phyloP scores from a whole-genome alignment of 2,797 vertebrate species.

The Linurgus olivaceus region DNA sequence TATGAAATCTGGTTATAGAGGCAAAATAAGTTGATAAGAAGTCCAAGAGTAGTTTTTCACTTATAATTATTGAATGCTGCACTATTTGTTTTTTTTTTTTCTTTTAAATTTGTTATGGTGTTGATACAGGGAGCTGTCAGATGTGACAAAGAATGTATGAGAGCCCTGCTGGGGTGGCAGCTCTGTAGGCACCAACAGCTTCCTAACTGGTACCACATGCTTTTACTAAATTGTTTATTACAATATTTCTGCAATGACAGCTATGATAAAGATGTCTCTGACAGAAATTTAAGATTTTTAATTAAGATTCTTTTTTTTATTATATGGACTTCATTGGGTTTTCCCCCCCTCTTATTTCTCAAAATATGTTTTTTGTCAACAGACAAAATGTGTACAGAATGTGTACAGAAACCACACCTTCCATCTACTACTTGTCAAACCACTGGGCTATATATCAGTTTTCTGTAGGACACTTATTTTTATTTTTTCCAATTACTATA shows the following conservation, averaged over 20 bases:
- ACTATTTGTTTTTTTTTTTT: background rate
- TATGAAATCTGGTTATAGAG: background rate
- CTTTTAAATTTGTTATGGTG: background rate
- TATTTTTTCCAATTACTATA: background rate
- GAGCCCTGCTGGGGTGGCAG: background rate
- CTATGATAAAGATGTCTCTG: background rate
- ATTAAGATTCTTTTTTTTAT: background rate
- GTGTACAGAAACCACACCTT: background rate
- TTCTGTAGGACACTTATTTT: background rate
- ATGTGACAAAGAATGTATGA: background rate
- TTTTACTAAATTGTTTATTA: background rate
- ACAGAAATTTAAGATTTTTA: background rate
- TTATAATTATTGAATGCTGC: background rate
- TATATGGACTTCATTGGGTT: accelerated
- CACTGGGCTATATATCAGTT: background rate
- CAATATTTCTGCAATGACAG: background rate
- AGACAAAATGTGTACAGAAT: background rate
- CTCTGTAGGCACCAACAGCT: background rate
- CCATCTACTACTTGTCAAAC: background rate
- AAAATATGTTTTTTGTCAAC: background rate
- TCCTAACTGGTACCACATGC: too few species aligned
- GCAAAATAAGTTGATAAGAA: background rate
- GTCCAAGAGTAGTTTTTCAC: background rate
- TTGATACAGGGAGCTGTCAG: background rate
- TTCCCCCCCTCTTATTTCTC: background rate